Evolutionary conservation across 37 sponge, comb jelly and placozoan species (phyloP).

Genomic region (Dysidea cf. avara): DNA sequence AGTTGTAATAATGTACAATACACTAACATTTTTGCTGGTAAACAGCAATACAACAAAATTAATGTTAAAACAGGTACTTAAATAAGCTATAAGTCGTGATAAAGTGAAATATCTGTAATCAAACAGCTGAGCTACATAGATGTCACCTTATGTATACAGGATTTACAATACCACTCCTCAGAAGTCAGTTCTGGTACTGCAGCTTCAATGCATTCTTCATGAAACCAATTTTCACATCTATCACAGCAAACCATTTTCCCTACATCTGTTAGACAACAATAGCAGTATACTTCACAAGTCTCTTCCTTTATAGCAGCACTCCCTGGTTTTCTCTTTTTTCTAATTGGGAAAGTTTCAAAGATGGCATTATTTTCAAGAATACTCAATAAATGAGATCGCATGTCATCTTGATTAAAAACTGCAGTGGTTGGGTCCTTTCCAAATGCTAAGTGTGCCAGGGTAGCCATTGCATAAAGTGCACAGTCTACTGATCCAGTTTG

Average conservation of each 20-base stretch:
- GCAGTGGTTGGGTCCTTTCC: slow-evolving; percentile 13
- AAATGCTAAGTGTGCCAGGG: slow-evolving; percentile 12
- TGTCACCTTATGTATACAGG: too few species aligned
- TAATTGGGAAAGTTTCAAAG: slow-evolving; percentile 10
- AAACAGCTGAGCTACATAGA: too few species aligned
- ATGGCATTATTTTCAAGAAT: slow-evolving; percentile 6
- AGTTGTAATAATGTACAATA: too few species aligned
- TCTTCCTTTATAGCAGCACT: slow-evolving; percentile 1
- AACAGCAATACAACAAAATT: too few species aligned
- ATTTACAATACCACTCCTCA: not conserved
- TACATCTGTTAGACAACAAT: slow-evolving; percentile 45
- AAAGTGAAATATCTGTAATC: too few species aligned
- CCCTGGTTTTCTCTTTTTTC: slow-evolving; percentile 31
- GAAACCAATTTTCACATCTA: slow-evolving; percentile 28
- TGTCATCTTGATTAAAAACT: slow-evolving; percentile 10
- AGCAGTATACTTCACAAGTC: slow-evolving; percentile 23
- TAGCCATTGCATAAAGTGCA: slow-evolving; percentile 31
- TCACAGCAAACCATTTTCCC: slow-evolving; percentile 37
- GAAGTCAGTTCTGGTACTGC: not conserved
- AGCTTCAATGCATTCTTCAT: slow-evolving; percentile 14
- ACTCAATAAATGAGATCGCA: slow-evolving; percentile 8
- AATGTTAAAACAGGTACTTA: too few species aligned
- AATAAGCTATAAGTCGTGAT: too few species aligned
- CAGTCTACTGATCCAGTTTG: slow-evolving; percentile 30
- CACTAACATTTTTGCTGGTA: too few species aligned